Base-by-base conservation (phyloP, 2,888 invertebrate genomes). In the Linnaemya vulpina region DNA sequence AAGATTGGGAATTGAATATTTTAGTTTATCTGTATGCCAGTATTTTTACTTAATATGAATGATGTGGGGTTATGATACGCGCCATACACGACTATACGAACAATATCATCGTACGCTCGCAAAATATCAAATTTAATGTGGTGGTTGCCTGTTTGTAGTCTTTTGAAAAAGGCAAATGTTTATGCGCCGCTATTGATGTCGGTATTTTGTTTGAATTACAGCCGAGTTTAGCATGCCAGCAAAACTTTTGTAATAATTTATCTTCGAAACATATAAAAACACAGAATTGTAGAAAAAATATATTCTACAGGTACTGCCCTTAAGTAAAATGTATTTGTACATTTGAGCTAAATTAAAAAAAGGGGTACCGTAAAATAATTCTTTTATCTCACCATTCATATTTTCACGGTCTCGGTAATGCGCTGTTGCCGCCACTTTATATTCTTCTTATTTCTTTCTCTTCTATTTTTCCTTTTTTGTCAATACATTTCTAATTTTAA, bases 131-230 rank as follows among this genome's bases (percentile, higher is more conserved):
- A 75, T 58, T 70, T 49, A 55, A 71, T 63, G 63, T 30, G 70
- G 53, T 46, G 30, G 30, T 30, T 30, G 30, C n/a, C n/a, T n/a
- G n/a, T n/a, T 30, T 62, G 43, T 62, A 67, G 46, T 10, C 38
- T n/a, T 43, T 35, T 15, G 15, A 40, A 70, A 62, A 68, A 71
- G 35, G 71, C 53, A 63, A 70, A 63, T 71, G 70, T 17, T 53
- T 63, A 38, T 76, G 20, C 30, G 81, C 38, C 43, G n/a, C 35
- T 25, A 62, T 25, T 25, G 71, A 49, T 63, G 71, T 65, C 70
- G 76, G 76, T 65, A 65, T 71, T 77, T 77, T 71, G 58, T 82
- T 82, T 82, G 71, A 82, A 82, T 77, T 81, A 55, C 63, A 71
- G 46, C 58, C 17, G 20, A 7, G 35, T 77, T 82, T 71, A 35